Evolutionary conservation across 2,888 invertebrate species (phyloP), one percentile per base, ranked within the genome.

Genomic region (Lasioglossum pauxillum): DNA sequence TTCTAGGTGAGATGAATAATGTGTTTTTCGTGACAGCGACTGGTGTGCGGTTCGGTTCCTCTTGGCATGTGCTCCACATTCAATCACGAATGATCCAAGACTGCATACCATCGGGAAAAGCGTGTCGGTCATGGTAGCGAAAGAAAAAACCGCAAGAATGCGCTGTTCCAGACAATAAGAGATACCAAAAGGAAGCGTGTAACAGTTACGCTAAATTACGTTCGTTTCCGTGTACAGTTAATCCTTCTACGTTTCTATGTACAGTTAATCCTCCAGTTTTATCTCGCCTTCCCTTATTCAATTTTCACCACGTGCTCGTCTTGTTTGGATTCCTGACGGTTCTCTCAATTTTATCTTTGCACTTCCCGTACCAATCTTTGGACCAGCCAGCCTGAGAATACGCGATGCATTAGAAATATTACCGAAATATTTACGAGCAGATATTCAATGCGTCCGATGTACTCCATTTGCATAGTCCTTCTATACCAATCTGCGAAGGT

Each of bases 81-180:
- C 67, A 23, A 35, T 23, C 35, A 23, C 35, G 35, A 19, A 67
- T 67, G 19, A 67, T 67, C 19, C 12, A 53, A 69, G 76, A 57
- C 16, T 8, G 49, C 5, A 76, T 5, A 53, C 27, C 23, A 27
- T 12, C n/a, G 41, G 72, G 5, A 38, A 78, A 72, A 78, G 78
- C 78, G 72, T 78, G 46, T 64, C 78, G 78, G 72, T 19, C 78
- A 46, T 27, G 72, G 41, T 72, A n/a, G 49, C n/a, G 57, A 81
- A 81, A 69, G 53, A 81, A 81, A 69, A 75, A 19, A 71, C 71
- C 69, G 23, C 69, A 38, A 69, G 69, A 69, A 69, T 38, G 23
- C 35, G 23, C 14, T 27, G 12, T 41, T 69, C 38, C 38, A 35
- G 69, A 69, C 69, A 69, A 69, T 69, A 69, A 69, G 38, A 23